Base-by-base conservation (phyloP, 2,888 invertebrate genomes). In the Brenthis ino region DNA sequence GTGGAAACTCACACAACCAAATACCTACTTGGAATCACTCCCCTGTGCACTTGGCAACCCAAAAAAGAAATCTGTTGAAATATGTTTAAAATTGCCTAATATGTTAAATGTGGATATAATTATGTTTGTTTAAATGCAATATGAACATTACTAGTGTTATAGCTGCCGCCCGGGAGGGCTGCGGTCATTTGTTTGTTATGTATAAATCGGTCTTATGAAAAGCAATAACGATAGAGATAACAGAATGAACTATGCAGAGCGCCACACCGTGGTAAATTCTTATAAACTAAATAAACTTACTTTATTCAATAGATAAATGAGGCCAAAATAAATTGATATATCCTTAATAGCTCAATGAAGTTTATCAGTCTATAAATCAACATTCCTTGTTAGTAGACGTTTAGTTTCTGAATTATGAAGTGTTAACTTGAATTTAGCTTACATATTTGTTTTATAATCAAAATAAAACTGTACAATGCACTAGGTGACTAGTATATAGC, bases 401-500 rank as follows among this genome's bases (percentile, higher is more conserved):
- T 63, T 67, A 72, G 57, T 63, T 69, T 65, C 66, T 61, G 57
- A 58, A 69, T 16, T 47, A 14, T 20, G 47, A 54, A 33, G 50
- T 53, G 79, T 80, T 83, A 81, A 81, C 37, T 24, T 24, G 12
- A 47, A 58, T 24, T 47, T 58, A 24, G 33, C 11, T 14, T 48
- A 50, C n/a, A 50, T 60, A 11, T 8, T 50, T 60, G 28, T 28
- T 50, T 28, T 14, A 58, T 48, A 48, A 28, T 58, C 28, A 14
- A 16, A 33, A n/a, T 48, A 48, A 28, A 28, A 50, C 48, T 83
- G 84, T 79, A 79, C 78, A 81, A 77, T 80, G 77, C 80, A 77
- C 82, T 79, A 28, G 28, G 28, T 28, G 28, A 28, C 28, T 28
- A 60, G 50, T 58, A 47, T 50, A 33, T 28, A 28, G 28, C 20